Percentiles rank a stretch among this genome's conserved stretches.
phyloP scores from a whole-genome alignment of 2,113 vertebrate species.

The Marcusenius ussheri region DNA sequence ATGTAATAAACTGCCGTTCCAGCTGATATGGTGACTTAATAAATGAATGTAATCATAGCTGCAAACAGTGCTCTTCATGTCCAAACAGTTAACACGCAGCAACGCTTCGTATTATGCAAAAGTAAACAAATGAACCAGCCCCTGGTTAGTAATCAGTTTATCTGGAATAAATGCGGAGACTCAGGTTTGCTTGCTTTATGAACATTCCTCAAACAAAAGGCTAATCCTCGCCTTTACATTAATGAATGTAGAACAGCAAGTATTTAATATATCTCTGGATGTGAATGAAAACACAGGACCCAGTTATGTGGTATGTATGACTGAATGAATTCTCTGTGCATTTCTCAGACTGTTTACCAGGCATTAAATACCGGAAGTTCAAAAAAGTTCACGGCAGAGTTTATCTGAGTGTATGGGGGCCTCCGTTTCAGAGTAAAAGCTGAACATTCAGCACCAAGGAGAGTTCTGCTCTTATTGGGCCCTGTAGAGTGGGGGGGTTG shows the following conservation, averaged over 20 bases:
- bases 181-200: neutral
- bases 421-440: neutral
- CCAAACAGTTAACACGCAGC: neutral
- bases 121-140: neutral
- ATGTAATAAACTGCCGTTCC: neutral
- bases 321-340: neutral
- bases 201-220: neutral
- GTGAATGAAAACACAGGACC: neutral
- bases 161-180: neutral
- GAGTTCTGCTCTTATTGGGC: neutral
- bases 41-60: neutral
- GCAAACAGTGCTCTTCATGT: neutral
- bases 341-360: neutral
- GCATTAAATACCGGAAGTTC: neutral
- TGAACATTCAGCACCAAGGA: conserved; percentile 19
- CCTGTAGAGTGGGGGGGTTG: neutral
- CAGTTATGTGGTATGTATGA: neutral
- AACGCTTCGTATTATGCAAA: neutral
- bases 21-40: neutral
- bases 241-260: neutral
- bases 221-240: neutral
- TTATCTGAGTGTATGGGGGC: neutral
- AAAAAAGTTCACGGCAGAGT: neutral
- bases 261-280: neutral
- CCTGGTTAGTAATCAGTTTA: neutral